These are phyloP conservation scores for Diabrotica virgifera DNA, from an alignment of 1,140 invertebrate genomes.

Conservation along the genomic window DNA sequence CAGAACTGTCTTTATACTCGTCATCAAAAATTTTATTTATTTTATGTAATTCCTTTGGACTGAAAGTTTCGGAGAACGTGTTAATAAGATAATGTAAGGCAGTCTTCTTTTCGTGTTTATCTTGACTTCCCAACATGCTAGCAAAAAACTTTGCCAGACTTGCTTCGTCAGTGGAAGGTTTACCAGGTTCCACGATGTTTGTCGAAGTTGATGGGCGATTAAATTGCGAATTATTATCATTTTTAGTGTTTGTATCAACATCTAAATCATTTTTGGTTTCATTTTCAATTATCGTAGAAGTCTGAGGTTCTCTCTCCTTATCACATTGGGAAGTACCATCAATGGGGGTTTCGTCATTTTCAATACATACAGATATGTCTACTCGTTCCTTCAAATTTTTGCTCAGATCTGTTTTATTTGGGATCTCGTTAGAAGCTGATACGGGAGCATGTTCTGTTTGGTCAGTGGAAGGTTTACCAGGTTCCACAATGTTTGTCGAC, in stretches of 20 bases:
- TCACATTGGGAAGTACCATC: too few species aligned
- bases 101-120: slow-evolving; percentile 37
- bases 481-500: background rate
- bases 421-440: background rate
- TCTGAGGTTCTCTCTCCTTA: too few species aligned
- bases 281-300: too few species aligned
- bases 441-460: too few species aligned
- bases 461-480: slow-evolving; percentile 19
- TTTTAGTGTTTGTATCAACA: background rate
- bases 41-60: slow-evolving; percentile 29
- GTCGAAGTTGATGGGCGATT: background rate
- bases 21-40: slow-evolving; percentile 29
- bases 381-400: background rate
- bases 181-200: slow-evolving; percentile 4
- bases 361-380: background rate
- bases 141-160: slow-evolving; percentile 35
- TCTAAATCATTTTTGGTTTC: too few species aligned
- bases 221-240: too few species aligned
- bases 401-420: background rate
- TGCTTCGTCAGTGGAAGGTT: slow-evolving; percentile 27
- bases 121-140: slow-evolving; percentile 33
- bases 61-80: slow-evolving; percentile 36
- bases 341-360: slow-evolving; percentile 4
- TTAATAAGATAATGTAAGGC: slow-evolving; percentile 32
- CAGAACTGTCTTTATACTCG: slow-evolving; percentile 8